A percentile compares a stretch with the other conserved stretches of the same genome.
Evolutionary conservation across 2,113 vertebrate genomes (phyloP).

Genomic region (Cyanoramphus novaezelandiae): DNA sequence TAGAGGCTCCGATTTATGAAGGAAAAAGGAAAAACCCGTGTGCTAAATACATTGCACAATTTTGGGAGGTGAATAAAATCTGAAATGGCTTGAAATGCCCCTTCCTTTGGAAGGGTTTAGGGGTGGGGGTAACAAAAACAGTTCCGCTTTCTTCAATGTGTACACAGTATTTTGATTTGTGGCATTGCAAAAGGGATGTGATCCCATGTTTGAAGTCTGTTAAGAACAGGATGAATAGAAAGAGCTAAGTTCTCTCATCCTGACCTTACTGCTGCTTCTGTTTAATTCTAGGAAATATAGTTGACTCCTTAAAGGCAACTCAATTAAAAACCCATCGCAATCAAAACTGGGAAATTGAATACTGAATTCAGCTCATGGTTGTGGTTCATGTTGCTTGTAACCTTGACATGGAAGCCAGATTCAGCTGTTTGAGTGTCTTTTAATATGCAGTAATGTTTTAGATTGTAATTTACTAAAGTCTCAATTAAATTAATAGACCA

Average conservation of each 20-base stretch:
- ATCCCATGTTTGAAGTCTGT: not conserved
- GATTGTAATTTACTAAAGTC: not conserved
- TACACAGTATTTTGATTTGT: not conserved
- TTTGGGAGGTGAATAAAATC: not conserved
- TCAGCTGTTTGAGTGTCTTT: not conserved
- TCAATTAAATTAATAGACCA: not conserved
- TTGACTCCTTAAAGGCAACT: not conserved
- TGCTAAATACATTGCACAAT: not conserved
- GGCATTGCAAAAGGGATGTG: not conserved
- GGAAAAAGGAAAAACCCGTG: not conserved
- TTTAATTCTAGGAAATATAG: not conserved
- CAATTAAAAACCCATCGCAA: not conserved
- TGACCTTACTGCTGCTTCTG: not conserved
- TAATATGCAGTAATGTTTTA: not conserved
- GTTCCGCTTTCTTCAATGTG: not conserved
- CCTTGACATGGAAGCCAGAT: not conserved
- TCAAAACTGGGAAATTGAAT: not conserved
- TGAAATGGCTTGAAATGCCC: not conserved
- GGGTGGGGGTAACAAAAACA: not conserved
- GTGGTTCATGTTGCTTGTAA: not conserved
- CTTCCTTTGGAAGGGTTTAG: not conserved
- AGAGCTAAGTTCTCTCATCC: not conserved
- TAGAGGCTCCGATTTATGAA: not conserved
- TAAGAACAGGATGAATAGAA: not conserved
- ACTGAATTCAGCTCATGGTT: not conserved